A percentile compares a stretch with the other conserved stretches of the same genome.
These are phyloP conservation scores for Cyprinodon tularosa DNA, from an alignment of 2,113 vertebrate genomes.

Conservation along the genomic window DNA sequence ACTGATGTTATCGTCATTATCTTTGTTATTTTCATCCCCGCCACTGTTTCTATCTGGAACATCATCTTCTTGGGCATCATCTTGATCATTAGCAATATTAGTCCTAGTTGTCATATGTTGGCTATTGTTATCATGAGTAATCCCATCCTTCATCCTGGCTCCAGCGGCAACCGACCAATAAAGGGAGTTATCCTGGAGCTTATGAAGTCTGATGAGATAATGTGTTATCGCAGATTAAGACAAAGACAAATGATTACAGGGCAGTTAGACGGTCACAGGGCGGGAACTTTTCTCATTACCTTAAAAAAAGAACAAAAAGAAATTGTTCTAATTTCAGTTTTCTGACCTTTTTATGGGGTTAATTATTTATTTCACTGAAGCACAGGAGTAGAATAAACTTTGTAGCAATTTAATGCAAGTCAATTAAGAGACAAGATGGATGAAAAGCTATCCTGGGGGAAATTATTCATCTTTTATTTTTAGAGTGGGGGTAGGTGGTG, in stretches of 20 bases:
- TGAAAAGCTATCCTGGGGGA: constrained; percentile 76
- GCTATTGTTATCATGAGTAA: constrained; percentile 51
- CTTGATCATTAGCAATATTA: constrained; percentile 63
- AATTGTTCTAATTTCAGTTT: constrained; percentile 68
- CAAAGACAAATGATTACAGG: constrained; percentile 53
- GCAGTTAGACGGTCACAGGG: constrained; percentile 43
- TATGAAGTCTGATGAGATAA: constrained; percentile 57
- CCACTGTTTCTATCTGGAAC: constrained; percentile 11
- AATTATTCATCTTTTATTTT: constrained; percentile 78
- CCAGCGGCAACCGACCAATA: constrained; percentile 42
- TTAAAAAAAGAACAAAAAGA: constrained; percentile 42
- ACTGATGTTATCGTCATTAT: constrained; percentile 55
- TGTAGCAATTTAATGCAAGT: constrained; percentile 74
- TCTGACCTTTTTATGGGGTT: constrained; percentile 75
- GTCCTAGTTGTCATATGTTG: constrained; percentile 41
- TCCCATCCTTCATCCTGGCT: constrained; percentile 42
- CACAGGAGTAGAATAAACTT: constrained; percentile 72
- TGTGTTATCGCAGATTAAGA: constrained; percentile 53
- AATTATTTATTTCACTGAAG: constrained; percentile 77
- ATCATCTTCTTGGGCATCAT: constrained; percentile 46
- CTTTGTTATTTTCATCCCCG: constrained; percentile 43
- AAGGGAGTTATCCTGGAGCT: constrained; percentile 35
- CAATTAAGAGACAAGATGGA: constrained; percentile 74
- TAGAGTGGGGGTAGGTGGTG: constrained; percentile 65
- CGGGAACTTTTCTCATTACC: constrained; percentile 53